Conservation (phyloP, 2,113 vertebrate genomes). For the Anser cygnoides region DNA sequence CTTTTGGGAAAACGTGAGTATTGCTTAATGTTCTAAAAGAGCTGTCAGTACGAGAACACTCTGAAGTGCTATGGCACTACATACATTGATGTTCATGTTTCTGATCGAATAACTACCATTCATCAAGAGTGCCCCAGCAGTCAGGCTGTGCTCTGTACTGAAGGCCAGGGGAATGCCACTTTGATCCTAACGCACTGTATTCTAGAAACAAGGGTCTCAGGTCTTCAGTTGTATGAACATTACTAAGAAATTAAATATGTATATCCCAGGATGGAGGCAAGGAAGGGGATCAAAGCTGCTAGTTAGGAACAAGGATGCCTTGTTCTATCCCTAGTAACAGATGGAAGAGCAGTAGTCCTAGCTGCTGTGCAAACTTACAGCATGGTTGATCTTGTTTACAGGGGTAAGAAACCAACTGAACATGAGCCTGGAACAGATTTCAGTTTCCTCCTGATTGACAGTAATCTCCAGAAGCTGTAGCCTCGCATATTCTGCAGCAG, state of each 20-base stretch:
- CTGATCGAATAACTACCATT: neutral
- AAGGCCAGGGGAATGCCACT: neutral
- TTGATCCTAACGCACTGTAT: neutral
- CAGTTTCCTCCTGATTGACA: constrained; percentile 80
- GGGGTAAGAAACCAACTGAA: constrained; percentile 79
- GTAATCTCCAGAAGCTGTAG: constrained; percentile 18
- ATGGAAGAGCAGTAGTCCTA: neutral
- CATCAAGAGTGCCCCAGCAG: neutral
- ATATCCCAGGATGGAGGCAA: neutral
- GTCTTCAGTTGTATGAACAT: neutral
- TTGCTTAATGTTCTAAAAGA: neutral
- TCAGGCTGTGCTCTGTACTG: neutral
- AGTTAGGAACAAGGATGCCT: neutral
- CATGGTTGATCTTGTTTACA: constrained; percentile 54
- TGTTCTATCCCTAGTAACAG: neutral
- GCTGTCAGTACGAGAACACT: neutral
- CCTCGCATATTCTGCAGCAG: constrained; percentile 1
- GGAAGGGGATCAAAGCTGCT: neutral
- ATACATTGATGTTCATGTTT: neutral
- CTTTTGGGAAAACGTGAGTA: neutral
- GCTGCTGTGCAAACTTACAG: neutral
- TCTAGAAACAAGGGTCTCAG: neutral
- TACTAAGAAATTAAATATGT: neutral
- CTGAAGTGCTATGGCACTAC: neutral
- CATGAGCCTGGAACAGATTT: constrained; percentile 84